Percentiles rank a stretch among this genome's conserved stretches.
These are phyloP conservation scores for Bombus balteatus DNA, from an alignment of 1,140 invertebrate genomes.

Conservation along the genomic window DNA sequence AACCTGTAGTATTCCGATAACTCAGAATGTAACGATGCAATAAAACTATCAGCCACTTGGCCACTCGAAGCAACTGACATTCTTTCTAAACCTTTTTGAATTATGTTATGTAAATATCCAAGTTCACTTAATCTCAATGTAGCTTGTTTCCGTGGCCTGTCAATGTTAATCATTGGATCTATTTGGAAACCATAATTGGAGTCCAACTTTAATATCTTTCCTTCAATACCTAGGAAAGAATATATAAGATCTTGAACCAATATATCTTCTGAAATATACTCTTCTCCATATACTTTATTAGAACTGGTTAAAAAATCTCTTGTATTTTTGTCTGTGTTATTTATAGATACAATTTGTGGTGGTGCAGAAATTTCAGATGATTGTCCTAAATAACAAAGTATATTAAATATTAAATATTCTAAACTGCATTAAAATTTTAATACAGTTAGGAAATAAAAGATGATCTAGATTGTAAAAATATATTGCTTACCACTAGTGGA, in stretches of 20 bases:
- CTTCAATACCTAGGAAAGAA: conserved; percentile 92
- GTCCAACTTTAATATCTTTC: conserved; percentile 88
- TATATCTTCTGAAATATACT: conserved; percentile 80
- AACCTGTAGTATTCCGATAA: conserved; percentile 94
- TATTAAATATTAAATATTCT: background rate
- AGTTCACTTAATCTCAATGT: conserved; percentile 91
- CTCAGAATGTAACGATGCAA: conserved; percentile 92
- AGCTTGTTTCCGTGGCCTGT: conserved; percentile 80
- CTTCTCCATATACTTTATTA: conserved; percentile 75
- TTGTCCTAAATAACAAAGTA: conserved; percentile 66
- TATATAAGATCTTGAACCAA: conserved; percentile 91
- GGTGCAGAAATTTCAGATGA: conserved; percentile 68
- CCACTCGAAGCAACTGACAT: conserved; percentile 86
- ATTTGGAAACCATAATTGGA: conserved; percentile 87
- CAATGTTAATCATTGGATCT: conserved; percentile 83
- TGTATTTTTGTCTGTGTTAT: conserved; percentile 63
- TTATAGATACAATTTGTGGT: conserved; percentile 72
- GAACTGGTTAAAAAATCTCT: conserved; percentile 51
- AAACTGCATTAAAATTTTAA: background rate
- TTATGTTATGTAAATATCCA: conserved; percentile 92
- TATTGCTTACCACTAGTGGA: conserved; percentile 75
- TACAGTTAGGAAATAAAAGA: background rate
- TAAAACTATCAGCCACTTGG: conserved; percentile 92
- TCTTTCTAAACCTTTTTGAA: conserved; percentile 87
- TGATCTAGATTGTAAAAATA: background rate